phyloP scores from a whole-genome alignment of 2,888 invertebrate species.

The Xylophagus ater region DNA sequence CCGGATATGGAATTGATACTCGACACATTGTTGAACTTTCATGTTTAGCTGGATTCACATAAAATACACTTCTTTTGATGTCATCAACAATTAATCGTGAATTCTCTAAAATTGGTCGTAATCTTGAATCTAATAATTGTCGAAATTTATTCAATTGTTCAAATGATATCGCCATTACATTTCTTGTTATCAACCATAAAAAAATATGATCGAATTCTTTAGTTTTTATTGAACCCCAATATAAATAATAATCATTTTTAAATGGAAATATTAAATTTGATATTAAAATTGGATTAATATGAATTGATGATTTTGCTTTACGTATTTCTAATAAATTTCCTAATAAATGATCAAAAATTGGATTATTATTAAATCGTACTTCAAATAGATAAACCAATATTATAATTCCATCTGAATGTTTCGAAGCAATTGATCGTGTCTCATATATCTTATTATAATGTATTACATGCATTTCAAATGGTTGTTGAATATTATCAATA shows the following conservation, averaged over 20 bases:
- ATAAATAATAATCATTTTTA: conserved; percentile 50
- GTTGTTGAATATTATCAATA: conserved; percentile 44
- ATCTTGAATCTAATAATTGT: conserved; percentile 36
- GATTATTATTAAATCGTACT: conserved; percentile 49
- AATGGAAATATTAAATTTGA: conserved; percentile 45
- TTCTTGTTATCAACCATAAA: conserved; percentile 51
- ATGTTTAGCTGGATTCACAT: conserved; percentile 11
- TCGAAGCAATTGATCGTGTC: conserved; percentile 49
- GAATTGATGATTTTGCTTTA: conserved; percentile 42
- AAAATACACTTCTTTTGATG: conserved; percentile 11
- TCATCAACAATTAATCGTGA: not conserved
- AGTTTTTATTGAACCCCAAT: conserved; percentile 48
- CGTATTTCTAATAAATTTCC: conserved; percentile 37
- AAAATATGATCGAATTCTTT: conserved; percentile 40
- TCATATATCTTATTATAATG: conserved; percentile 49
- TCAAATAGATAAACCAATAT: conserved; percentile 51
- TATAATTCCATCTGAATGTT: conserved; percentile 46
- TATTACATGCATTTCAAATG: conserved; percentile 53
- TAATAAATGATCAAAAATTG: conserved; percentile 40
- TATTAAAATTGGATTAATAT: conserved; percentile 44
- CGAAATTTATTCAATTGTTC: conserved; percentile 50
- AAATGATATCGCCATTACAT: conserved; percentile 44
- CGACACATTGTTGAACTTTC: conserved; percentile 11
- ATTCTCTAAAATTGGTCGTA: conserved; percentile 9
- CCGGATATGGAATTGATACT: conserved; percentile 6